Evolutionary conservation across 2,797 vertebrate species (phyloP).

Genomic region (Acropternis orthonyx): DNA sequence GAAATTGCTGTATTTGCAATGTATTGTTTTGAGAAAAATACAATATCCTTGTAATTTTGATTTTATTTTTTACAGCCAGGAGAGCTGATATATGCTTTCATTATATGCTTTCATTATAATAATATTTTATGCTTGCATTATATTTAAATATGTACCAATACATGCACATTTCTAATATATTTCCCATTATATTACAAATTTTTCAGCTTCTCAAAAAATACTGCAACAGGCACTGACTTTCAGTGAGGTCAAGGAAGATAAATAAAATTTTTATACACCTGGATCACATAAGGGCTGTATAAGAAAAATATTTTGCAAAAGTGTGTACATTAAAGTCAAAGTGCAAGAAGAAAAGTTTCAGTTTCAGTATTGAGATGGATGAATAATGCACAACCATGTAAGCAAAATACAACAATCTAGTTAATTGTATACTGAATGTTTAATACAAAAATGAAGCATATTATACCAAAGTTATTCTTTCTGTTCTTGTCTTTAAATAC

Average conservation of each 20-base stretch:
- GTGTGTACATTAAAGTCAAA: neutral
- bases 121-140: neutral
- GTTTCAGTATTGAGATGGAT: neutral
- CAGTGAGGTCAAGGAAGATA: neutral
- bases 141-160: neutral
- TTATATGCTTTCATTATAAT: neutral
- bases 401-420: neutral
- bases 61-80: neutral
- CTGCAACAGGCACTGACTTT: neutral
- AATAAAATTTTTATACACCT: neutral
- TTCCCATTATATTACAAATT: neutral
- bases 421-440: neutral
- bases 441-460: neutral
- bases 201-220: neutral
- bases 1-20: neutral
- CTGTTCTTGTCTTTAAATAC: neutral
- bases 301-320: neutral
- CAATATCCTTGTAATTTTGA: neutral
- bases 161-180: neutral
- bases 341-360: neutral
- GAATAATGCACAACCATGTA: neutral
- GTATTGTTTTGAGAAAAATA: neutral
- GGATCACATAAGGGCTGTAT: neutral
- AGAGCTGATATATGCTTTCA: neutral
- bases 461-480: neutral